These are phyloP conservation scores for Seira ritae DNA, from an alignment of 2,888 invertebrate genomes.

Conservation along the genomic window DNA sequence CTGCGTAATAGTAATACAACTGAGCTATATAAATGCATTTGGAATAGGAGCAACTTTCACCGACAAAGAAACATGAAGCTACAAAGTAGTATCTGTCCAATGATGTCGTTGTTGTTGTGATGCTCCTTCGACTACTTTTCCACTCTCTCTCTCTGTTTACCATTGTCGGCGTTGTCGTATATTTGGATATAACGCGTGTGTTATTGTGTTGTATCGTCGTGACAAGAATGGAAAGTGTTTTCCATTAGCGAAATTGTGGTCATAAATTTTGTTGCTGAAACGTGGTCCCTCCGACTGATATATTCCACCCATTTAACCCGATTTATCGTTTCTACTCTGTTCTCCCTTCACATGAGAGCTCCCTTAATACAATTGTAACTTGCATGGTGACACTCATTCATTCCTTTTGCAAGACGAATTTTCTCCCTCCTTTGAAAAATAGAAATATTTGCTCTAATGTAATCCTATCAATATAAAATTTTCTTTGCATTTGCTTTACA, in stretches of 20 bases:
- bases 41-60: not conserved
- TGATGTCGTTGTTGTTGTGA: constrained; percentile 17
- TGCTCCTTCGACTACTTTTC: constrained; percentile 5
- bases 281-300: constrained; percentile 72
- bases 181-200: constrained; percentile 71
- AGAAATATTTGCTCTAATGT: too few species aligned
- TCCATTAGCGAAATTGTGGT: constrained; percentile 74
- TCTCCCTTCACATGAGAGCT: not conserved
- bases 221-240: constrained; percentile 74
- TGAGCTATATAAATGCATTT: not conserved
- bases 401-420: not conserved
- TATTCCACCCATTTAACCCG: constrained; percentile 74
- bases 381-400: constrained; percentile 32
- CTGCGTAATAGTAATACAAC: too few species aligned
- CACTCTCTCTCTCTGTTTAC: constrained; percentile 23
- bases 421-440: too few species aligned
- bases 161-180: constrained; percentile 31
- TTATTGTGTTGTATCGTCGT: constrained; percentile 74
- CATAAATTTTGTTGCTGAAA: constrained; percentile 73
- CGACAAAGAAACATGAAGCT: not conserved
- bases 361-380: constrained; percentile 71
- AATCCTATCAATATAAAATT: too few species aligned
- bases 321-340: constrained; percentile 73
- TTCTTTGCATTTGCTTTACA: too few species aligned
- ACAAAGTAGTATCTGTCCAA: constrained; percentile 7